Evolutionary conservation across 2,888 invertebrate species (phyloP), one percentile per base, ranked within the genome.

Genomic region (Xestia ashworthii): DNA sequence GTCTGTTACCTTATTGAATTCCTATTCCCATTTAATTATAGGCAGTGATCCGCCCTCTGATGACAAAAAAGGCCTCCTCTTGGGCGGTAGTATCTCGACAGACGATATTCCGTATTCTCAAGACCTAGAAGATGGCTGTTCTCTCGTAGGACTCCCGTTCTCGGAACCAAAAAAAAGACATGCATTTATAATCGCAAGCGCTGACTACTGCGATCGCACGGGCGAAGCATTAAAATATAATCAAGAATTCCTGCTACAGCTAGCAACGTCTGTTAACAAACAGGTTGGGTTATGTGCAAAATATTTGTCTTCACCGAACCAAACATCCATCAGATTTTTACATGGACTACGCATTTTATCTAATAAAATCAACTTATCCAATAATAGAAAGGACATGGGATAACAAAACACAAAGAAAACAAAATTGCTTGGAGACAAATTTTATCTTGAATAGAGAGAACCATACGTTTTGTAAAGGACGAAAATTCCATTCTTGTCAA

Each of bases 201-300:
- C 95, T 44, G 96, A 96, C 82, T 95, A 96, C 85, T 96, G 96
- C 80, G 89, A 96, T 58, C 90, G 96, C 22, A 92, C 93, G 19
- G 93, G 93, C 5, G 96, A 96, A 89, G 72, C 83, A 3, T 87
- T 96, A 48, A 96, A 96, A 84, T 96, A 93, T 83, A 94, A 96
- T 78, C 96, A 96, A 85, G 96, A 96, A 83, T 96, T 96, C 82
- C 90, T 96, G 64, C 88, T 96, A 5, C 93, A 94, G 22, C 87
- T 96, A 3, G 92, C 94, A 5, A 94, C 94, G 22, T 95, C 96
- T 41, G 77, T 93, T 22, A 88, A 88, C 9, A 94, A 90, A 87
- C 94, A 93, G 92, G 95, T 95, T 78, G 25, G 58, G 3, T 75
- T 64, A 5, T 25, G 19, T 73, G 0, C 32, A 50, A 58, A 64